These are phyloP conservation scores for Heptranchias perlo DNA, from an alignment of 2,113 vertebrate genomes.

Conservation along the genomic window DNA sequence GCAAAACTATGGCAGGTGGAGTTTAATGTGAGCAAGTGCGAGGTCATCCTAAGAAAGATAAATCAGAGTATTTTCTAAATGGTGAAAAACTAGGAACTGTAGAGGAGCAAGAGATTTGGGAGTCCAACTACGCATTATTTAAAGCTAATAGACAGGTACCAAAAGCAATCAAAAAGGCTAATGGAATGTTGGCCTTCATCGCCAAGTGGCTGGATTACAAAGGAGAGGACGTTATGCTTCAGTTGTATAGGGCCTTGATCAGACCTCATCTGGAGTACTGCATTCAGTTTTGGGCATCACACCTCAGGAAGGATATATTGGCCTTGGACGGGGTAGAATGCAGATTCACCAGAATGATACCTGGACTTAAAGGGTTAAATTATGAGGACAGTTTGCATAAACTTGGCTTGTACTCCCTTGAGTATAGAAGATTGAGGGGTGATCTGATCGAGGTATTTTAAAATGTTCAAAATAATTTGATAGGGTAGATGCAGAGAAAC, in stretches of 20 bases:
- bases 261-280: neutral
- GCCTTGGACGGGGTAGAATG: neutral
- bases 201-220: too few relatives aligned
- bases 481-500: too few relatives aligned
- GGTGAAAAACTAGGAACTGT: neutral
- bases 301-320: neutral
- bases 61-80: neutral
- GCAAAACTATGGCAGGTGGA: neutral
- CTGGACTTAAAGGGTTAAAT: neutral
- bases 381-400: neutral
- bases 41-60: neutral
- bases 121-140: neutral
- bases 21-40: neutral
- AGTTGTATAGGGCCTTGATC: neutral
- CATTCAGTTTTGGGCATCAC: neutral
- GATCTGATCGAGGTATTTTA: too few relatives aligned
- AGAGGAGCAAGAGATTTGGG: neutral
- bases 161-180: neutral
- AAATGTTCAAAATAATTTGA: too few relatives aligned
- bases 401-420: too few relatives aligned
- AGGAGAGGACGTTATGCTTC: neutral
- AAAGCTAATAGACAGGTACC: neutral
- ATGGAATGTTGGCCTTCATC: neutral
- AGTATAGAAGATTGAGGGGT: too few relatives aligned
- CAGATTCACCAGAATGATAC: neutral